phyloP scores from a whole-genome alignment of 2,888 invertebrate genomes.

The Drosophila helvetica region DNA sequence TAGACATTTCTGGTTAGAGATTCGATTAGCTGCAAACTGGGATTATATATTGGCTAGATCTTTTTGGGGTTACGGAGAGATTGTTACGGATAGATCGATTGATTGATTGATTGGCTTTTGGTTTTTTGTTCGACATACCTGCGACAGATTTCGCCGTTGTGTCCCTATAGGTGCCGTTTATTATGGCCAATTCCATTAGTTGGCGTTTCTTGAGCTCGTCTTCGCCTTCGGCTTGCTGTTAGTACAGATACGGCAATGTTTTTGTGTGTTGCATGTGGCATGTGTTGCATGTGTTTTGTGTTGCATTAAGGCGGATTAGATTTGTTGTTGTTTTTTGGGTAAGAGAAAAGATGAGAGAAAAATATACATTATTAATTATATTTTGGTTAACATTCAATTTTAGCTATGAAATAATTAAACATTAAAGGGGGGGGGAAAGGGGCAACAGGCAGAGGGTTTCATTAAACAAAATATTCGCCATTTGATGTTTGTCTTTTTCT shows the following conservation, averaged over 20 bases:
- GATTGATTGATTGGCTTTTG: constrained; percentile 28
- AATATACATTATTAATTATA: constrained; percentile 62
- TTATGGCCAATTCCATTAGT: constrained; percentile 99
- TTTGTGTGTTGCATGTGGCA: constrained; percentile 26
- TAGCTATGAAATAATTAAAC: constrained; percentile 56
- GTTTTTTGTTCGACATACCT: constrained; percentile 85
- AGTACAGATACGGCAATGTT: constrained; percentile 72
- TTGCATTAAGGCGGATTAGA: constrained; percentile 77
- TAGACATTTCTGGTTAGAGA: constrained; percentile 30
- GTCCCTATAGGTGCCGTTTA: constrained; percentile 99
- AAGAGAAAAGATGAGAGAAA: constrained; percentile 63
- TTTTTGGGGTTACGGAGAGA: constrained; percentile 21
- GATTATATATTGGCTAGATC: constrained; percentile 21
- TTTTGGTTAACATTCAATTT: constrained; percentile 62
- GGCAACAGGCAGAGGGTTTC: constrained; percentile 6
- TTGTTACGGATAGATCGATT: constrained; percentile 25
- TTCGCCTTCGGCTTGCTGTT: constrained; percentile 98
- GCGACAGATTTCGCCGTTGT: constrained; percentile 94
- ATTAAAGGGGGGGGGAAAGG: constrained; percentile 41
- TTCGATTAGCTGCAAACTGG: constrained; percentile 37
- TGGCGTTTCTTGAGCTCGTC: constrained; percentile 99
- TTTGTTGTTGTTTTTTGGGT: constrained; percentile 60
- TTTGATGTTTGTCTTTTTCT: constrained; percentile 20
- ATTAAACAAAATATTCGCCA: constrained; percentile 37
- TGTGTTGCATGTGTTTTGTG: constrained; percentile 50